phyloP scores from a whole-genome alignment of 92 coral and sea anemone species.

The Phenganax subtilis region DNA sequence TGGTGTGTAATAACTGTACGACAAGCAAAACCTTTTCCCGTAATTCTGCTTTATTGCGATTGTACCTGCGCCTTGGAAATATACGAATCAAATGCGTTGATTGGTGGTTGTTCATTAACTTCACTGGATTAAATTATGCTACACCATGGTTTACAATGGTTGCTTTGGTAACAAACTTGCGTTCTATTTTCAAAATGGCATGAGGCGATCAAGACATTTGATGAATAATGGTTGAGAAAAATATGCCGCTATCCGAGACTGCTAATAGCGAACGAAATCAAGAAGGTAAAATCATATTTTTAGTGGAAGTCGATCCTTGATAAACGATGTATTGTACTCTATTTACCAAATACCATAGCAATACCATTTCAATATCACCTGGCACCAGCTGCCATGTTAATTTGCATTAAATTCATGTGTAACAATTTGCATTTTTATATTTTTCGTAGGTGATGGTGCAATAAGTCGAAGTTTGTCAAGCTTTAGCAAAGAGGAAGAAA shows the following conservation, averaged over 20 bases:
- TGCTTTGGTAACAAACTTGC: constrained; percentile 29
- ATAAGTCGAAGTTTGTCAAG: not conserved
- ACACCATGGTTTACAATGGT: not conserved
- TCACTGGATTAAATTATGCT: not conserved
- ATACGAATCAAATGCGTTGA: too few relatives aligned
- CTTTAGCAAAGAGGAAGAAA: not conserved
- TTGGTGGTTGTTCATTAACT: not conserved
- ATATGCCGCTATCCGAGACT: not conserved
- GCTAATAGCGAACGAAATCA: not conserved
- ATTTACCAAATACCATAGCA: not conserved
- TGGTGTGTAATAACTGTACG: too few relatives aligned
- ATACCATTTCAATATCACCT: too few relatives aligned
- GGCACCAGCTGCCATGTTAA: too few relatives aligned
- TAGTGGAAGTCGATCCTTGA: not conserved
- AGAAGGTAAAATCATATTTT: not conserved
- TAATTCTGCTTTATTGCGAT: too few relatives aligned
- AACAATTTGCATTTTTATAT: too few relatives aligned
- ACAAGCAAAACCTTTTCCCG: too few relatives aligned
- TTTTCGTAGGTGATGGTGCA: not conserved
- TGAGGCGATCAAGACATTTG: not conserved
- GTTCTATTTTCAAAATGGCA: constrained; percentile 22
- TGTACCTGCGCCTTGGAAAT: too few relatives aligned
- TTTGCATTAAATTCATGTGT: not conserved
- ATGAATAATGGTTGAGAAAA: not conserved
- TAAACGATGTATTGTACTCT: not conserved